phyloP scores from a whole-genome alignment of 2,113 vertebrate genomes.

The Salminus brasiliensis region DNA sequence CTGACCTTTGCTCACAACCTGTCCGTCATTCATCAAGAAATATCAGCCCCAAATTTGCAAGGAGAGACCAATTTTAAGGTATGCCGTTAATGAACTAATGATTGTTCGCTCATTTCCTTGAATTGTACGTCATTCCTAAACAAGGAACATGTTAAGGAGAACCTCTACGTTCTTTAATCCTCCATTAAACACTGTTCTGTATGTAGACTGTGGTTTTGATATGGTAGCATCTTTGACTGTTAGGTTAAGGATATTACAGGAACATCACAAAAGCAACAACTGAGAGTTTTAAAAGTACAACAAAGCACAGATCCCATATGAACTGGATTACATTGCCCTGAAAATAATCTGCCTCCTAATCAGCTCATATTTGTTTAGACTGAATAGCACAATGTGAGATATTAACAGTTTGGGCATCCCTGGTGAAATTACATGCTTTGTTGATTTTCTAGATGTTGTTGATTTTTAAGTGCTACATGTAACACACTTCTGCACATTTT shows the following conservation, averaged over 20 bases:
- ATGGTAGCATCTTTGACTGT: constrained; percentile 2
- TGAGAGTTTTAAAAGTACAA: constrained; percentile 23
- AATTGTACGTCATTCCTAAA: constrained; percentile 22
- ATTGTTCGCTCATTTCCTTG: constrained; percentile 79
- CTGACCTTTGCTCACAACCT: constrained; percentile 97
- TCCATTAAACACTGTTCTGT: constrained; percentile 19
- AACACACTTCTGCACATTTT: too few relatives aligned
- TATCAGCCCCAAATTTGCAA: constrained; percentile 93
- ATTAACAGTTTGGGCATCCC: too few relatives aligned
- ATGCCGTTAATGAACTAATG: constrained; percentile 92
- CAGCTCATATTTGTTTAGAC: constrained; percentile 24
- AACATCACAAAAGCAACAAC: not conserved
- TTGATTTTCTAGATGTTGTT: too few relatives aligned
- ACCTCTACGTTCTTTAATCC: constrained; percentile 13
- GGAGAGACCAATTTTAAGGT: constrained; percentile 99
- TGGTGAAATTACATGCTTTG: too few relatives aligned
- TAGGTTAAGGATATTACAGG: constrained; percentile 5
- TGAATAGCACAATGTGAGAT: constrained; percentile 34
- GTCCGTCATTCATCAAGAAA: constrained; percentile 99
- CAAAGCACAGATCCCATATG: constrained; percentile 22
- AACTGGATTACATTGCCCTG: constrained; percentile 31
- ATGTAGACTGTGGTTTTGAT: not conserved
- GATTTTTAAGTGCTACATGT: too few relatives aligned
- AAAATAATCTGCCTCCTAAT: constrained; percentile 32
- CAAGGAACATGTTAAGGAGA: constrained; percentile 32